These are phyloP conservation scores for Tapera naevia DNA, from an alignment of 2,797 vertebrate species.

Conservation along the genomic window DNA sequence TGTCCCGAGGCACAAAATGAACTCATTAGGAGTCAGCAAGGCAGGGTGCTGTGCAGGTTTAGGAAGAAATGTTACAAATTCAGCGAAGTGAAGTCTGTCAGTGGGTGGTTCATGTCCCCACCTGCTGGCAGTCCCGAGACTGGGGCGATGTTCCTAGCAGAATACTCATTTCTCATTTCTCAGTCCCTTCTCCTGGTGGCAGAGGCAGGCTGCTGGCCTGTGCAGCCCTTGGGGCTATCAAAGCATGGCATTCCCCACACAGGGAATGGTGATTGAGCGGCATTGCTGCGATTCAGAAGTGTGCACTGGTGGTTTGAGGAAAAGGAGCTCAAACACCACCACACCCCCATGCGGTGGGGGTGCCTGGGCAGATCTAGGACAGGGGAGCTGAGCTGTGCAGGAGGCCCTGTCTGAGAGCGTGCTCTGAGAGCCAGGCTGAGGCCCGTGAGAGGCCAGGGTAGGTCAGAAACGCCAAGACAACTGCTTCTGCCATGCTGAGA, in stretches of 20 bases:
- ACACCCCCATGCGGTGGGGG: background rate
- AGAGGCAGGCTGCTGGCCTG: background rate
- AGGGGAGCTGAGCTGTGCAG: background rate
- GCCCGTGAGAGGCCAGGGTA: accelerated
- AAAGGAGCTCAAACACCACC: background rate
- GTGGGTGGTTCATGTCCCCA: background rate
- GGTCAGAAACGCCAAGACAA: accelerated
- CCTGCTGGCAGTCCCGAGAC: background rate
- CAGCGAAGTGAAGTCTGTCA: background rate
- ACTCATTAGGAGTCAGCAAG: background rate
- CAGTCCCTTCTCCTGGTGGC: background rate
- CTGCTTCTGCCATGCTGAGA: background rate
- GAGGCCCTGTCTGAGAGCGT: background rate
- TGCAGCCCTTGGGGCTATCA: background rate
- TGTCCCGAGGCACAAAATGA: background rate
- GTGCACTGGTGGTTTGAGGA: background rate
- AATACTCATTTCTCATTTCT: background rate
- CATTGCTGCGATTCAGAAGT: background rate
- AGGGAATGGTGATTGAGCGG: background rate
- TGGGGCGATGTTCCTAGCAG: background rate
- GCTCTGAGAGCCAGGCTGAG: background rate
- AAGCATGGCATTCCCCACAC: background rate
- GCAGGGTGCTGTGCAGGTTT: background rate
- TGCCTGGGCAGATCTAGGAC: background rate
- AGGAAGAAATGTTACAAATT: background rate